phyloP scores from a whole-genome alignment of 2,113 vertebrate species.

The Progne subis region DNA sequence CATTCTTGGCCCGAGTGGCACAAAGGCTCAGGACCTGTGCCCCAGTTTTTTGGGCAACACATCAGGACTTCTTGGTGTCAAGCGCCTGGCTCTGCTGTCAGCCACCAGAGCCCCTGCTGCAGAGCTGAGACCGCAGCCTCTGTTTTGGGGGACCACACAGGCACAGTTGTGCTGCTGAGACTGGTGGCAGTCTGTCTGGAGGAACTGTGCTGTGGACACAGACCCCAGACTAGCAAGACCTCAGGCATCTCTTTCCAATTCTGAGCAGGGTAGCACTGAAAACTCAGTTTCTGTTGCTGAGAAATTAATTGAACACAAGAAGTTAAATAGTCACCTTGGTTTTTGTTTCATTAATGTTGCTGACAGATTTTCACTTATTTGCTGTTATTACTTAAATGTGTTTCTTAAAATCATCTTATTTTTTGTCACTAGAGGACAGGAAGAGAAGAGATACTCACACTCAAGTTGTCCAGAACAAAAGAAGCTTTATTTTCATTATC shows the following conservation, averaged over 20 bases:
- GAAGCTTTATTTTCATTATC: no score
- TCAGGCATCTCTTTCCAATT: not conserved
- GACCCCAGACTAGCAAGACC: not conserved
- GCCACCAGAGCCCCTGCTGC: not conserved
- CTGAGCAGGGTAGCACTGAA: not conserved
- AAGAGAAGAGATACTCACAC: no score
- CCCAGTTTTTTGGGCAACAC: not conserved
- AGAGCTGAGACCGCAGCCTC: not conserved
- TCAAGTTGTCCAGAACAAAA: no score
- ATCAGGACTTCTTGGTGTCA: not conserved
- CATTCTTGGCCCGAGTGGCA: not conserved
- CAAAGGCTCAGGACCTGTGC: not conserved
- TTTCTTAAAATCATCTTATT: not conserved
- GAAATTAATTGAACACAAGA: not conserved
- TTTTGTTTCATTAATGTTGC: not conserved
- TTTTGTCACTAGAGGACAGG: not conserved
- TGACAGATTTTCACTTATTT: not conserved
- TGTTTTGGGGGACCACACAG: fast-evolving
- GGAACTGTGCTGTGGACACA: not conserved
- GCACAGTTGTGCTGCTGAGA: fast-evolving
- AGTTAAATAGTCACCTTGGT: not conserved
- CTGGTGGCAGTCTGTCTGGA: fast-evolving
- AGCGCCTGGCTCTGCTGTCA: not conserved
- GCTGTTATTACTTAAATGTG: not conserved
- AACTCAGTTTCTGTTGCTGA: not conserved